phyloP scores from a whole-genome alignment of 92 coral and sea anemone species.

The Palythoa grandiflora region DNA sequence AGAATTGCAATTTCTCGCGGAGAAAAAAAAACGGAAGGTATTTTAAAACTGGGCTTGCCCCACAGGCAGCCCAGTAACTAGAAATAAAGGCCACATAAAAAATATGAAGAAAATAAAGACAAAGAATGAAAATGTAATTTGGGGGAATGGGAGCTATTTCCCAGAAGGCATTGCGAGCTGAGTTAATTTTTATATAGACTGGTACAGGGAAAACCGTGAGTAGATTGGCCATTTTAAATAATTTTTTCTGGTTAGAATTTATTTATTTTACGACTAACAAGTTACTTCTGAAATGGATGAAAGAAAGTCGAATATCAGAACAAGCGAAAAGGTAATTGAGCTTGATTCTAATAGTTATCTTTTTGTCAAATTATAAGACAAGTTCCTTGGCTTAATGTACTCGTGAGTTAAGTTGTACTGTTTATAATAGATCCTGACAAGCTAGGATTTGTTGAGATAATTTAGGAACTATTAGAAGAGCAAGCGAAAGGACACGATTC shows the following conservation, averaged over 20 bases:
- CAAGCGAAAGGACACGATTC: background rate
- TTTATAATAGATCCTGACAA: background rate
- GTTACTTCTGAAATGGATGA: slow-evolving; percentile 12
- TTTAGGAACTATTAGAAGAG: background rate
- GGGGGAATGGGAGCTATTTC: slow-evolving; percentile 1
- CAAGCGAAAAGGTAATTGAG: slow-evolving; percentile 84
- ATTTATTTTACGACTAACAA: background rate
- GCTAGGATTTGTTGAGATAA: background rate
- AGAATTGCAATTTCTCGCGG: no score
- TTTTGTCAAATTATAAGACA: background rate
- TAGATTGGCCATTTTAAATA: background rate
- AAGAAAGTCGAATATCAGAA: slow-evolving; percentile 68
- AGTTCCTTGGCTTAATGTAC: background rate
- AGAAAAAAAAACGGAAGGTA: no score
- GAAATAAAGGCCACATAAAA: no score
- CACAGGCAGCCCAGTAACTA: no score
- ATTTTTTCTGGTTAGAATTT: background rate
- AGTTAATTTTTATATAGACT: background rate
- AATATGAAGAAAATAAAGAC: no score
- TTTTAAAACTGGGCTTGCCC: no score
- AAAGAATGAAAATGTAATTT: background rate
- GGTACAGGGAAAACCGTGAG: background rate
- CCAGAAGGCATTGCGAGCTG: background rate
- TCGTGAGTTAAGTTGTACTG: no score
- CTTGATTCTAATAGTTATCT: background rate